Percentiles rank a stretch among this genome's conserved stretches.
These are phyloP conservation scores for Thalassaphorura encarpata DNA, from an alignment of 1,140 invertebrate genomes.

Conservation along the genomic window DNA sequence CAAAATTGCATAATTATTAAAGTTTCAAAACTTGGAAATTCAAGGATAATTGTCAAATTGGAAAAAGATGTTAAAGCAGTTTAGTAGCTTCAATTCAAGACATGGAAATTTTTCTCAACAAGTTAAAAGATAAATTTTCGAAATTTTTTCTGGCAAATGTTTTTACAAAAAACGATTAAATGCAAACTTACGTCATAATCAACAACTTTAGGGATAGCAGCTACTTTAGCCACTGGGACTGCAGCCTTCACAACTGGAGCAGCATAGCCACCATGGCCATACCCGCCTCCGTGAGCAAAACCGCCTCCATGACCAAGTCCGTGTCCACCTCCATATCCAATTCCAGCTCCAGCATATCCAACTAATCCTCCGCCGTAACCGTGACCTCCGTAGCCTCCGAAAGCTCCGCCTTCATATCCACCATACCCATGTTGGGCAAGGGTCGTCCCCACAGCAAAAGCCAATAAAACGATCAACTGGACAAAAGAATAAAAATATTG, in stretches of 20 bases:
- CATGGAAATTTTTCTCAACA: too few relatives aligned
- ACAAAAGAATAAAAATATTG: too few relatives aligned
- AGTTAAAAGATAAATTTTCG: too few relatives aligned
- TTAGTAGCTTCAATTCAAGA: too few relatives aligned
- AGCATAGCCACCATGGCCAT: not conserved
- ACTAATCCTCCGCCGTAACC: conserved; percentile 6
- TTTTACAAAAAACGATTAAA: not conserved
- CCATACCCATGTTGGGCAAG: too few relatives aligned
- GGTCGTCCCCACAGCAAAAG: too few relatives aligned
- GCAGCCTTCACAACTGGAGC: not conserved
- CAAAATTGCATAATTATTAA: too few relatives aligned
- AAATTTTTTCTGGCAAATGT: not conserved
- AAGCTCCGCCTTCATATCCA: too few relatives aligned
- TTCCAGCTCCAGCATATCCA: conserved; percentile 7
- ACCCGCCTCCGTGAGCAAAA: not conserved
- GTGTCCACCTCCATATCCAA: conserved; percentile 2
- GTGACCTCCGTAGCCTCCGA: not conserved
- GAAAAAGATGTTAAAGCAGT: too few relatives aligned
- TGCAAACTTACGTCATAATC: conserved; percentile 11
- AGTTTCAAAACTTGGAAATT: too few relatives aligned
- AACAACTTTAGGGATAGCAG: conserved; percentile 1
- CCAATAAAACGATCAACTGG: too few relatives aligned
- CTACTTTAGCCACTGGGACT: not conserved
- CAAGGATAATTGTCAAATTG: too few relatives aligned
- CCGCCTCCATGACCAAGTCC: conserved; percentile 1